A percentile compares a stretch with the other conserved stretches of the same genome.
phyloP scores from a whole-genome alignment of 2,888 invertebrate species.

The Yponomeuta sedellus region DNA sequence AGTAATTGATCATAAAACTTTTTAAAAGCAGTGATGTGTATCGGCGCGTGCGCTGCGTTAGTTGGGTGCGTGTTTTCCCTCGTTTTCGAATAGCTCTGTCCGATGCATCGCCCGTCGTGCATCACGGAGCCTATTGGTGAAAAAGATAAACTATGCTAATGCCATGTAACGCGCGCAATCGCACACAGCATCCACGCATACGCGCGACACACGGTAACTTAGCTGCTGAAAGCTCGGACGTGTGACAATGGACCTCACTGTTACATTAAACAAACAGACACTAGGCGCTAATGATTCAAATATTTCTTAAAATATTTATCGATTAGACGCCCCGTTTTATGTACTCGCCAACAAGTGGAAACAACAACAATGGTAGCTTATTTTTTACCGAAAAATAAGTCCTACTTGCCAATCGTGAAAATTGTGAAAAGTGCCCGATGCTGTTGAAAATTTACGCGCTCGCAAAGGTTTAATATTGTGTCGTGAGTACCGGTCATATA shows the following conservation, averaged over 20 bases:
- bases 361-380: conserved; percentile 44
- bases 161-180: conserved; percentile 55
- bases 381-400: conserved; percentile 63
- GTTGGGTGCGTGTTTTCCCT: conserved; percentile 51
- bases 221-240: conserved; percentile 39
- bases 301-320: conserved; percentile 59
- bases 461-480: conserved; percentile 29
- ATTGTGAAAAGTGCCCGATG: background rate
- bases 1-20: conserved; percentile 39
- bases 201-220: conserved; percentile 48
- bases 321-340: conserved; percentile 39
- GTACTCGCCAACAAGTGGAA: conserved; percentile 15
- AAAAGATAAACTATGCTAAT: conserved; percentile 70
- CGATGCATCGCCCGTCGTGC: conserved; percentile 43
- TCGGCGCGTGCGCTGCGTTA: conserved; percentile 47
- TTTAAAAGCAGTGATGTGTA: conserved; percentile 61
- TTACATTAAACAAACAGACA: conserved; percentile 23
- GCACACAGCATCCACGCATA: conserved; percentile 30
- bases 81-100: conserved; percentile 39
- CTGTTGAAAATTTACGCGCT: background rate
- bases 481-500: conserved; percentile 22
- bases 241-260: conserved; percentile 26
- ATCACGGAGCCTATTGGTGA: conserved; percentile 62
- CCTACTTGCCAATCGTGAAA: conserved; percentile 31
- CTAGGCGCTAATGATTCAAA: conserved; percentile 56